Evolutionary conservation across 2,113 vertebrate genomes (phyloP), one percentile per base, ranked within the genome.

Genomic region (Lota lota): DNA sequence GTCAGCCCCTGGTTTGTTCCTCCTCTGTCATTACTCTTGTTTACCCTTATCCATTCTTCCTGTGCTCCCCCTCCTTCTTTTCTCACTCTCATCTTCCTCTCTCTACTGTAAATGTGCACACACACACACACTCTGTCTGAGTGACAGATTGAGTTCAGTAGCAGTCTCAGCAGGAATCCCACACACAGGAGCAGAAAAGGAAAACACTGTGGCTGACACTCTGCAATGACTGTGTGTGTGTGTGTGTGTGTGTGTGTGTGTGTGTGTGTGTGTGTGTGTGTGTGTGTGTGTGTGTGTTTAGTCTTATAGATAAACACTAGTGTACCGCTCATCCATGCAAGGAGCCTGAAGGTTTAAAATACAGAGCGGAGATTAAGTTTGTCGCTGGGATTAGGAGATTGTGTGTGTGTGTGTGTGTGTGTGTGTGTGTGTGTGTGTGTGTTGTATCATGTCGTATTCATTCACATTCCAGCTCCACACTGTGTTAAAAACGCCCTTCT

Each of bases 131-230:
- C 70, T 64, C 65, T 72, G 50, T 72, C 47, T 80, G 85, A 88
- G 74, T 88, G 88, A 88, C 86, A 88, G 84, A 90, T 91, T 81
- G 79, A 88, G 84, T 88, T 90, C 68, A 88, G 75, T 75, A 59
- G 77, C 83, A 77, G 78, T 61, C 74, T 86, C 83, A 74, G 82
- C 84, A 85, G 76, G 83, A 85, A 82, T 78, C 73, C 64, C 76
- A 77, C 84, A 88, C 75, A 80, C 10, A 66, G 53, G 20, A 79
- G 66, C 63, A 63, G 67, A 60, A 75, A 81, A 64, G 72, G 70
- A 68, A 71, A 57, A 61, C 79, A 84, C 83, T 74, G 81, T 82
- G 67, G 73, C 75, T 79, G 82, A 85, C 84, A 80, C 80, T 21
- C 11, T 56, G 28, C 17, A 64, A 14, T 64, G 63, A 47, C 11